These are phyloP conservation scores for Neomorphus geoffroyi DNA, from an alignment of 2,797 vertebrate genomes.

Conservation along the genomic window DNA sequence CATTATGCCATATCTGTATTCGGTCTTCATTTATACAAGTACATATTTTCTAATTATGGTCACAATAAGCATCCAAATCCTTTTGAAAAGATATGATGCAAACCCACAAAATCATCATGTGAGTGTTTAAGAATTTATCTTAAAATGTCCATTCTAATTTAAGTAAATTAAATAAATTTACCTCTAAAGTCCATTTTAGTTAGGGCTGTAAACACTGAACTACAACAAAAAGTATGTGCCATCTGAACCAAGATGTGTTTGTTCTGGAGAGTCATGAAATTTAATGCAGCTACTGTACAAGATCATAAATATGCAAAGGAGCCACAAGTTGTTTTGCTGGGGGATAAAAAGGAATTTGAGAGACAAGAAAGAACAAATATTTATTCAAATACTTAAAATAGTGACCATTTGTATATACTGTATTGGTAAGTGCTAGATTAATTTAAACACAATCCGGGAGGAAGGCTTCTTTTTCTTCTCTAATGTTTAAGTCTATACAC, in stretches of 20 bases:
- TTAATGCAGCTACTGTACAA: neutral
- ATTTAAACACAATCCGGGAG: neutral
- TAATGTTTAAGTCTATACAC: neutral
- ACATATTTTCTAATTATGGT: neutral
- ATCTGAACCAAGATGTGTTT: neutral
- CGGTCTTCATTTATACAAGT: neutral
- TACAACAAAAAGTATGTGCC: neutral
- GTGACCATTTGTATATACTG: neutral
- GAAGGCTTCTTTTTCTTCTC: neutral
- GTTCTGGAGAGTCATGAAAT: constrained; percentile 7
- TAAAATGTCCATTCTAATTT: too few species aligned
- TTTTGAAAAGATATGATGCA: neutral
- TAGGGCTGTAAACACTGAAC: neutral
- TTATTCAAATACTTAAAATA: constrained; percentile 17
- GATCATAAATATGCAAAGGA: constrained; percentile 12
- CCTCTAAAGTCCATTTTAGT: neutral
- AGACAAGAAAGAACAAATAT: constrained; percentile 4
- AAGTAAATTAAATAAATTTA: too few species aligned
- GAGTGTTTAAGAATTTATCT: too few species aligned
- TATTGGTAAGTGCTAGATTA: neutral
- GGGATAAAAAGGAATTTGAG: neutral
- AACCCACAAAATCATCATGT: neutral
- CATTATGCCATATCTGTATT: neutral
- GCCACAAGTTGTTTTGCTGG: neutral
- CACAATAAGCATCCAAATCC: neutral